Conservation (phyloP, 2,113 vertebrate species). For the Chitala chitala region DNA sequence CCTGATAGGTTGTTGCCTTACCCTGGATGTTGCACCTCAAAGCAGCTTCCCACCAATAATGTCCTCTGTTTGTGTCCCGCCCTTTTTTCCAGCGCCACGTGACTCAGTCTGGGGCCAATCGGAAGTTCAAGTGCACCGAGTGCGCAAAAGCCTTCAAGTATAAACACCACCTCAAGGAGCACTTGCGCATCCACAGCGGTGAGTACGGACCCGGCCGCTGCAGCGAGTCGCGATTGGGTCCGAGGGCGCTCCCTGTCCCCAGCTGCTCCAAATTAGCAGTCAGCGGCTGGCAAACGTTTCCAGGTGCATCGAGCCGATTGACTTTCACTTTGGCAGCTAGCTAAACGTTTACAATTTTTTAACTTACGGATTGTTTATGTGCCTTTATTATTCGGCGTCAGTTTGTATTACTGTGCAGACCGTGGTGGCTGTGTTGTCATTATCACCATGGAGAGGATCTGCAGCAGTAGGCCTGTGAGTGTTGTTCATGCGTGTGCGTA, state of each 20-base stretch:
- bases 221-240: neutral
- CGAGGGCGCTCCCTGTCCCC: neutral
- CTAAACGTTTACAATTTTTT: too few species aligned
- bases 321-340: neutral
- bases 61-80: neutral
- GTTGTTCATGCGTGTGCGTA: neutral
- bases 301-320: too few species aligned
- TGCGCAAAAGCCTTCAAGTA: conserved; percentile 99
- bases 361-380: too few species aligned
- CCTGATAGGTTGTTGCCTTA: too few species aligned
- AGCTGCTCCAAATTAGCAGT: neutral
- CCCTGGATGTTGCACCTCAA: too few species aligned
- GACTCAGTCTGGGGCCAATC: conserved; percentile 77
- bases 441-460: neutral
- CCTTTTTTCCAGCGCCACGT: conserved; percentile 72
- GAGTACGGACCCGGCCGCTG: conserved; percentile 40
- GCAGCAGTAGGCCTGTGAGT: neutral
- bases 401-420: neutral
- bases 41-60: too few species aligned
- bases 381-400: too few species aligned
- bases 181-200: conserved; percentile 98
- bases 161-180: conserved; percentile 97
- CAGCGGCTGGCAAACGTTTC: too few species aligned
- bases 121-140: conserved; percentile 97
- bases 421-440: too few species aligned